Percentiles rank a stretch among this genome's conserved stretches.
Conservation (phyloP, 2,888 invertebrate genomes). For the Holacanthella duospinosa region DNA sequence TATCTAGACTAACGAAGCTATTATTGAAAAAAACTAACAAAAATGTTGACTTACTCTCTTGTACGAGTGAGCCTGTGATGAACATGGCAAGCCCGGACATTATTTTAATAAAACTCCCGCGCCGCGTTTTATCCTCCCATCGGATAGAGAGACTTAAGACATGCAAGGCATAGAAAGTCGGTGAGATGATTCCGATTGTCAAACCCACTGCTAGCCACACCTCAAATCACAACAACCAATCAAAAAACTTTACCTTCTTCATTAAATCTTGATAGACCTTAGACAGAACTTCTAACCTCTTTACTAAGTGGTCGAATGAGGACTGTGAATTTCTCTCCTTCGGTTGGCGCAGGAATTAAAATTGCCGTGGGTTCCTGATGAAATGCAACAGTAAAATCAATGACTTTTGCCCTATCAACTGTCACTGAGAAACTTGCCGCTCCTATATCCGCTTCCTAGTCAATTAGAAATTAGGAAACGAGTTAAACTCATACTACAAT, state of each 20-base stretch:
- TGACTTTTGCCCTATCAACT: conserved; percentile 21
- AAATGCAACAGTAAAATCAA: conserved; percentile 29
- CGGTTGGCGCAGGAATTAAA: conserved; percentile 33
- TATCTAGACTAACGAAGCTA: not conserved
- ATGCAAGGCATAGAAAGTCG: conserved; percentile 31
- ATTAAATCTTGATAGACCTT: too few species aligned
- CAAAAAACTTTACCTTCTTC: conserved; percentile 16
- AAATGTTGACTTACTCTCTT: conserved; percentile 30
- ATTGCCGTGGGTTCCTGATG: conserved; percentile 33
- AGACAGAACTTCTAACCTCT: conserved; percentile 17
- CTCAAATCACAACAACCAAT: conserved; percentile 9
- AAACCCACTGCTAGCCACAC: conserved; percentile 30
- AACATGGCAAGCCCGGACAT: conserved; percentile 14
- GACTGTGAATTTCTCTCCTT: conserved; percentile 30
- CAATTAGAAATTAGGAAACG: not conserved
- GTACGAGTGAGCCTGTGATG: conserved; percentile 33
- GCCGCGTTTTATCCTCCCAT: conserved; percentile 7
- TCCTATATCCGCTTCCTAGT: conserved; percentile 31
- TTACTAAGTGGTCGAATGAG: conserved; percentile 30
- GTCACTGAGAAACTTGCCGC: conserved; percentile 34
- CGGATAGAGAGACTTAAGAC: conserved; percentile 18
- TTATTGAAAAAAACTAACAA: too few species aligned
- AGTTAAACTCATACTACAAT: not conserved
- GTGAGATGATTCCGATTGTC: conserved; percentile 27
- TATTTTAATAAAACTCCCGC: not conserved